A percentile compares a stretch with the other conserved stretches of the same genome.
Conservation (phyloP, 2,113 vertebrate genomes). For the Scartelaos histophorus region DNA sequence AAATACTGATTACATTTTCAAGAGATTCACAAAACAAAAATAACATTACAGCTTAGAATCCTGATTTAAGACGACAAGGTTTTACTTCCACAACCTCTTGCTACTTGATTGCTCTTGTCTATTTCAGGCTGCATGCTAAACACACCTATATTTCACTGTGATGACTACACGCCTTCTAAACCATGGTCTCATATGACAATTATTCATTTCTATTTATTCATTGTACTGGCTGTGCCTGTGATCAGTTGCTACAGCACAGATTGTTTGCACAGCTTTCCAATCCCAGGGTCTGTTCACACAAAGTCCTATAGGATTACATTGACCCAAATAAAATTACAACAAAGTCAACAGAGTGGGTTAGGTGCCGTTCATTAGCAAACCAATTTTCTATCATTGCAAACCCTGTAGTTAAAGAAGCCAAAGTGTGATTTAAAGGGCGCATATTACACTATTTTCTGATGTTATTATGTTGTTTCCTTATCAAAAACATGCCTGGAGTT, state of each 20-base stretch:
- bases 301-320: background rate
- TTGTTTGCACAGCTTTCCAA: slow-evolving; percentile 32
- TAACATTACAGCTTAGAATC: background rate
- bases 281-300: slow-evolving; percentile 17
- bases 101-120: background rate
- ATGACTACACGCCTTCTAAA: slow-evolving; percentile 36
- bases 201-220: slow-evolving; percentile 60
- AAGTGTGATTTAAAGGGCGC: no score
- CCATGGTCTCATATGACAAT: slow-evolving; percentile 46
- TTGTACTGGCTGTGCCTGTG: slow-evolving; percentile 39
- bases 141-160: slow-evolving; percentile 30
- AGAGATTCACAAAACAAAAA: no score
- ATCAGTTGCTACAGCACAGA: slow-evolving; percentile 38
- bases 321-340: background rate
- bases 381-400: background rate
- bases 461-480: no score
- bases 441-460: no score
- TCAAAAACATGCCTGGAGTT: no score
- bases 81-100: background rate
- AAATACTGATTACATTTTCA: no score
- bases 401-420: no score
- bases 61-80: background rate
- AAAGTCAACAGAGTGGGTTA: background rate
- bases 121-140: slow-evolving; percentile 30
- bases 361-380: background rate